Conservation (phyloP, 2,797 vertebrate species). For the Leucoraja ocellata region DNA sequence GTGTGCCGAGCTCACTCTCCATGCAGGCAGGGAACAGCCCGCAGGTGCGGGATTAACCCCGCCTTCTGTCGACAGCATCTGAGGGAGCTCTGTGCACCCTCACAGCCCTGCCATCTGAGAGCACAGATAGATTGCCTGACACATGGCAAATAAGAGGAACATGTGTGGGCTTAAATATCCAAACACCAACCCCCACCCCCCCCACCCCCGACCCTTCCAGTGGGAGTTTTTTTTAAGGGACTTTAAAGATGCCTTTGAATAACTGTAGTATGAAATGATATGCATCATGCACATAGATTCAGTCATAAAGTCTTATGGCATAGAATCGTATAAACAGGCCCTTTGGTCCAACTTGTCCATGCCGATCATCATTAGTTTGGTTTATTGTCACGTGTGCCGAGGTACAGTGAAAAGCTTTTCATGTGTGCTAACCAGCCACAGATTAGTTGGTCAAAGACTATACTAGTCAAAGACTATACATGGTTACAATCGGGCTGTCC, state of each 20-base stretch:
- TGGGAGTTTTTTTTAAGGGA: neutral
- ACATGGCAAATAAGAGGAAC: constrained; percentile 26
- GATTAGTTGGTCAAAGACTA: no score
- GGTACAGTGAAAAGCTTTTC: no score
- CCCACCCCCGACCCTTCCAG: neutral
- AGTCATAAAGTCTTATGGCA: no score
- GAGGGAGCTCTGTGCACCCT: constrained; percentile 47
- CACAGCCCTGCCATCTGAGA: constrained; percentile 48
- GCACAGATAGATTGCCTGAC: neutral
- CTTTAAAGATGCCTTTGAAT: neutral
- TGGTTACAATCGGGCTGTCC: no score
- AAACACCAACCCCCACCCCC: neutral
- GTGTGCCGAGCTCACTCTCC: constrained; percentile 49
- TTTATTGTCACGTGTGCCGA: no score
- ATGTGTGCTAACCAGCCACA: no score
- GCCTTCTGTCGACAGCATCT: constrained; percentile 51
- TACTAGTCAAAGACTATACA: no score
- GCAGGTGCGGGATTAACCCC: constrained; percentile 67
- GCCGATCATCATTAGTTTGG: no score
- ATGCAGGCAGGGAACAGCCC: constrained; percentile 54
- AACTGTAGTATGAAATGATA: neutral
- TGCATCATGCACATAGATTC: no score
- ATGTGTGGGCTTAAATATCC: neutral
- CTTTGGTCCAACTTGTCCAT: no score
- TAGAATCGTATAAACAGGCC: no score